Base-by-base conservation (phyloP, 2,113 vertebrate genomes). In the Rhinolophus ferrumequinum region DNA sequence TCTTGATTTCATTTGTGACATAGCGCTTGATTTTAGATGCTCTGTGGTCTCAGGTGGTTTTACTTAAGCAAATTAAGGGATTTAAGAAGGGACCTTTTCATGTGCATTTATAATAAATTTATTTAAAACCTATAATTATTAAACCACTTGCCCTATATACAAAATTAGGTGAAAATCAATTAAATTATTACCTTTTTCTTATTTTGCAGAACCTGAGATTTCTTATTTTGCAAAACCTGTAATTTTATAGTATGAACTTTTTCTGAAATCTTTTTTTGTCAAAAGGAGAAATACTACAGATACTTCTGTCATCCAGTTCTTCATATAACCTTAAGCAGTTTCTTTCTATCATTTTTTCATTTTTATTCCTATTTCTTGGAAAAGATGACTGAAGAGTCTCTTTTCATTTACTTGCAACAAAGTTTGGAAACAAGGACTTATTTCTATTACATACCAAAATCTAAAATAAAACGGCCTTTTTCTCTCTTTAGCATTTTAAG, bases 341-440 rank as follows among this genome's bases (percentile, higher is more conserved):
- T 93, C 62, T 47, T 60, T 87, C 70, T 70, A 41, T 24, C 7
- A 6, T 12, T 66, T 83, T 77, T 77, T 62, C 11, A 54, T 88
- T 50, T 93, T 82, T 47, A 87, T 54, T 94, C n/a, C n/a, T 75
- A 21, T 41, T 90, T 92, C 47, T 72, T 79, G 28, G 35, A 96
- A 97, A 82, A 79, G 11, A 24, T 47, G 18, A 54, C 64, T 38
- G 38, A 90, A 62, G 30, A 83, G n/a, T 86, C 35, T 28, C 24
- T 93, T 89, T 88, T 87, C 19, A 79, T 76, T 94, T 84, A 94
- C 88, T 95, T 93, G 52, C 24, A 79, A 26, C 90, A 38, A 91
- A 95, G 83, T 94, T 94, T 97, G 33, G 47, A 94, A 95, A 62
- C 14, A 95, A 93, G 9, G 73, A 82, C 8, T 81, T 85, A 93